Evolutionary conservation across 1,140 invertebrate genomes (phyloP), one percentile per base, ranked within the genome.

Genomic region (Choristoneura fumiferana): DNA sequence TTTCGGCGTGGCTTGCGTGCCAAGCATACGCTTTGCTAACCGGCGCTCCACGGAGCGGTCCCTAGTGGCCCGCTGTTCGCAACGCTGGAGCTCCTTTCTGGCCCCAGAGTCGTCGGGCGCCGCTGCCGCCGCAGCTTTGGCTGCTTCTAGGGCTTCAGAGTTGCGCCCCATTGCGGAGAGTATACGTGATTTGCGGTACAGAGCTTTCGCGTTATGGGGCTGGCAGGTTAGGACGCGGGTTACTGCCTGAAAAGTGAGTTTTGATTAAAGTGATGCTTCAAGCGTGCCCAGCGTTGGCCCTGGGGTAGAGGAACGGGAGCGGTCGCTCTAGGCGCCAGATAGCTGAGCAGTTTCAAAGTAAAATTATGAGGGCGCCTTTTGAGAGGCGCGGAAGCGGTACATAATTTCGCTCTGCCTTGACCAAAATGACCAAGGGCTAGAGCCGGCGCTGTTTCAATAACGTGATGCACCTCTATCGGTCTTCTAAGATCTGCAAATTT

Each of bases 161-260:
- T 72, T 78, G 4, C 77, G 76, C 0, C 84, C 84, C 85, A 83
- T 81, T 0, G 78, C 78, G 4, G 74, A 70, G 5, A 88, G 65
- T 15, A 88, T 87, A 15, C 78, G 78, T 0, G 95, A 95, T 91
- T 97, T 97, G 67, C 96, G 93, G 82, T 94, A 98, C 4, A 98
- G 81, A 4, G 97, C 96, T 89, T 98, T 98, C 0, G 96, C 93
- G 90, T 98, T 98, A 59, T 94, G 88, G 9, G 96, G 96, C 78
- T 98, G 95, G 80, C 94, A 94, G 58, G 91, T 90, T 6, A 98
- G 81, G 0, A 98, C 96, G 80, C 92, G 91, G 38, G 96, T 94
- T 15, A 97, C 92, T 17, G 95, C 96, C 73, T 88, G 66, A 0
- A 63, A 68, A 35, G n/a, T n/a, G 34, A 49, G n/a, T n/a, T n/a